Evolutionary conservation across 2,113 vertebrate genomes (phyloP).

Genomic region (Oncorhynchus masou): DNA sequence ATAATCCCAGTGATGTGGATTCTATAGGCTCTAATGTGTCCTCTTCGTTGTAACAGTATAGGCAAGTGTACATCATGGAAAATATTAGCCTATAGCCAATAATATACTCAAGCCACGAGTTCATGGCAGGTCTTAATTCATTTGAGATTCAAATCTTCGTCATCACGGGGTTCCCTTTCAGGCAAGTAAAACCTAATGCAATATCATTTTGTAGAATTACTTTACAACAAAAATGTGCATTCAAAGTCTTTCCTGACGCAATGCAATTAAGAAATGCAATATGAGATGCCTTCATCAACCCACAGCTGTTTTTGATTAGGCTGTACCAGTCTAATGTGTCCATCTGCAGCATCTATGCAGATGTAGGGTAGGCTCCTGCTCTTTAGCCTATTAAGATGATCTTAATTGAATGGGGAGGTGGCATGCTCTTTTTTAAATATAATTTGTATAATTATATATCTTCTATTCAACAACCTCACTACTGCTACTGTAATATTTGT

Average conservation of each 20-base stretch:
- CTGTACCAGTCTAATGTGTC: not conserved
- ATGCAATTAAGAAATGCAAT: not conserved
- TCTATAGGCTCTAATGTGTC: slow-evolving; percentile 43
- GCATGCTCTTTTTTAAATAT: not conserved
- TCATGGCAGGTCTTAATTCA: not conserved
- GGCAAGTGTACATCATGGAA: slow-evolving; percentile 19
- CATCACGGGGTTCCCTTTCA: not conserved
- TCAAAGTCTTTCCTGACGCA: not conserved
- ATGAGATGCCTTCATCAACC: not conserved
- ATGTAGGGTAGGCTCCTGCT: not conserved
- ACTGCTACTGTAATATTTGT: too few species aligned
- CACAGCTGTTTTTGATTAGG: not conserved
- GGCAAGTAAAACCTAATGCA: not conserved
- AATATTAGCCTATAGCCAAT: not conserved
- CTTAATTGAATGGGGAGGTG: not conserved
- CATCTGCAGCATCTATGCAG: not conserved
- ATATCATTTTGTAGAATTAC: not conserved
- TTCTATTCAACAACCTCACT: not conserved
- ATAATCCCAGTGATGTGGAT: slow-evolving; percentile 58
- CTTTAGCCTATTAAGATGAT: not conserved
- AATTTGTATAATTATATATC: not conserved
- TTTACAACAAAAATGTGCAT: not conserved
- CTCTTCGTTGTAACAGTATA: slow-evolving; percentile 14
- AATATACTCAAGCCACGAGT: not conserved
- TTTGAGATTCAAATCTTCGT: not conserved